Conservation (phyloP, 2,888 invertebrate genomes). For the Parnassius apollo region DNA sequence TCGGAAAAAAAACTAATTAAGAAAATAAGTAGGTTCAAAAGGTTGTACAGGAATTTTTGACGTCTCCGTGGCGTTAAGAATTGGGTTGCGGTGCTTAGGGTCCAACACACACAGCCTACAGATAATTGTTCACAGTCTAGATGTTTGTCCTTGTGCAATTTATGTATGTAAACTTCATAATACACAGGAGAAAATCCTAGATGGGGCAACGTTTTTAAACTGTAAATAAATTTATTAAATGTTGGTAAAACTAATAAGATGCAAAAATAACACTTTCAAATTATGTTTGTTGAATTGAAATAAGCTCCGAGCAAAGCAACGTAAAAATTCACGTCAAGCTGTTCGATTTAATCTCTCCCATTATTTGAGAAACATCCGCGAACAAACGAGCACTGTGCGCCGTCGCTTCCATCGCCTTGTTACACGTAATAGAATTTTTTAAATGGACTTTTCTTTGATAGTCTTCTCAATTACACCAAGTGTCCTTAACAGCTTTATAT, state of each 20-base stretch:
- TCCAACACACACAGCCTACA: too few species aligned
- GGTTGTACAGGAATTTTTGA: not conserved
- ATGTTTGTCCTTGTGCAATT: too few species aligned
- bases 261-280: too few species aligned
- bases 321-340: constrained; percentile 13
- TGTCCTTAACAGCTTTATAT: not conserved
- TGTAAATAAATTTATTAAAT: not conserved
- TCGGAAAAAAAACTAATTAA: constrained; percentile 35
- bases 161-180: too few species aligned
- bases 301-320: not conserved
- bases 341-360: constrained; percentile 22
- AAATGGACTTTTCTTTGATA: constrained; percentile 13
- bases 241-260: too few species aligned
- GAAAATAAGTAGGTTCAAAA: not conserved
- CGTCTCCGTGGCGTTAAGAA: too few species aligned
- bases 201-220: not conserved
- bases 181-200: not conserved
- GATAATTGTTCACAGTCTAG: too few species aligned
- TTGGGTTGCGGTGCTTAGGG: too few species aligned
- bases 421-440: constrained; percentile 24
- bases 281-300: not conserved
- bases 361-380: constrained; percentile 19
- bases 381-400: constrained; percentile 16
- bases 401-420: constrained; percentile 7
- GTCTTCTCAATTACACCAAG: constrained; percentile 18